Evolutionary conservation across 1,140 invertebrate genomes (phyloP).

Genomic region (Diachasmimorpha longicaudata): DNA sequence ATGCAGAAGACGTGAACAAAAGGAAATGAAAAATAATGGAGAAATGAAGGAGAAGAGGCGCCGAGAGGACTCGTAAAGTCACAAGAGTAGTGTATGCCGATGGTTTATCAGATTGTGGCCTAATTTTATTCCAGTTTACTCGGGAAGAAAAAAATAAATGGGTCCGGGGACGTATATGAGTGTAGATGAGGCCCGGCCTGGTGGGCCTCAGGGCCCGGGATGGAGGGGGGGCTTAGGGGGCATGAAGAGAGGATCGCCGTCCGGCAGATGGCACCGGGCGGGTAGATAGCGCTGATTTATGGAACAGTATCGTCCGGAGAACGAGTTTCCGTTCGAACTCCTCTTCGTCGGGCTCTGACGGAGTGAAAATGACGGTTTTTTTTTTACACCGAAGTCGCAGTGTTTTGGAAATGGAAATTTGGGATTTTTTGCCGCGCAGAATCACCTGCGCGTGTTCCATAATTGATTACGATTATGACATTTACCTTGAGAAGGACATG

Average conservation of each 20-base stretch:
- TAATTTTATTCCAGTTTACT: conserved; percentile 51
- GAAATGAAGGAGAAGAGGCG: background rate
- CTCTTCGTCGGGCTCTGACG: background rate
- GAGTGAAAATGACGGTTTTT: conserved; percentile 19
- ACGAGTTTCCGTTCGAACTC: conserved; percentile 44
- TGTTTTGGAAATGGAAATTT: too few species aligned
- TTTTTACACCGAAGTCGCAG: too few species aligned
- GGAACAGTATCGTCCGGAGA: conserved; percentile 39
- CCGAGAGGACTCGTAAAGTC: conserved; percentile 20
- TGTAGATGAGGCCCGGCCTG: background rate
- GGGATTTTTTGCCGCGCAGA: too few species aligned
- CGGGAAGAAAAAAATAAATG: conserved; percentile 27
- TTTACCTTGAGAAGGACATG: too few species aligned
- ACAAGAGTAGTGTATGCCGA: background rate
- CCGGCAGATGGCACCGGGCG: conserved; percentile 44
- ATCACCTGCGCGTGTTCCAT: too few species aligned
- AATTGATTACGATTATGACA: too few species aligned
- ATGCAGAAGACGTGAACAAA: background rate
- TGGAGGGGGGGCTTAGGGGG: background rate
- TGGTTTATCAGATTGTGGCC: conserved; percentile 51
- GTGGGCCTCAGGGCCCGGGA: too few species aligned
- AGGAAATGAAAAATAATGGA: background rate
- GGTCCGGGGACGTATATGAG: conserved; percentile 19
- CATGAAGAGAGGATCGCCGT: conserved; percentile 18
- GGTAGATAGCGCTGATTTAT: conserved; percentile 56